Conservation (phyloP, 2,797 vertebrate genomes). For the Pampus argenteus region DNA sequence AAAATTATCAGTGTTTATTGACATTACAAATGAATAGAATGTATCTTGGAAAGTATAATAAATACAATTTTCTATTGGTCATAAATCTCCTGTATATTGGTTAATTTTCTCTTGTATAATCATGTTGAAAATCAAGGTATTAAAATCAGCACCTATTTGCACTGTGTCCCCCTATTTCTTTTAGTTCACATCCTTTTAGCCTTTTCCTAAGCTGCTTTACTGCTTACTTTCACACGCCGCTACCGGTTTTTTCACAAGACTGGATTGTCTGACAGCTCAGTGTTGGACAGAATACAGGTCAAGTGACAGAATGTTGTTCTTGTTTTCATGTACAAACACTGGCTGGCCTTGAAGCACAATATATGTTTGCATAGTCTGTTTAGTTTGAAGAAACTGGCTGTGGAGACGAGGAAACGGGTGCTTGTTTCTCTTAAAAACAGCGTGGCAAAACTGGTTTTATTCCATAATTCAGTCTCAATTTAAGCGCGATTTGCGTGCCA, state of each 20-base stretch:
- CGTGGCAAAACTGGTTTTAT: not conserved
- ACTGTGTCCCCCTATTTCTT: slow-evolving; percentile 74
- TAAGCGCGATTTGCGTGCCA: too few relatives aligned
- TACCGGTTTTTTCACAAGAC: slow-evolving; percentile 8
- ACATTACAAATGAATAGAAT: slow-evolving; percentile 86
- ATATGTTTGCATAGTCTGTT: slow-evolving; percentile 32
- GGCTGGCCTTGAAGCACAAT: slow-evolving; percentile 40
- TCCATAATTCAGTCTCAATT: not conserved
- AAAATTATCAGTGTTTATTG: slow-evolving; percentile 85
- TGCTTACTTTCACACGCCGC: not conserved
- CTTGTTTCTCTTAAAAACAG: slow-evolving; percentile 23
- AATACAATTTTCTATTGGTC: slow-evolving; percentile 87
- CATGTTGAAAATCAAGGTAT: slow-evolving; percentile 85
- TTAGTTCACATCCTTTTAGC: slow-evolving; percentile 18
- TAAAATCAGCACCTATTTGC: slow-evolving; percentile 81
- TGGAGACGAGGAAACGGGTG: slow-evolving; percentile 5
- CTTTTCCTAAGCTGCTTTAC: slow-evolving; percentile 4
- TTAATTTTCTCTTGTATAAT: slow-evolving; percentile 86
- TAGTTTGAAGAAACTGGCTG: slow-evolving; percentile 13
- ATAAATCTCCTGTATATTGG: slow-evolving; percentile 86
- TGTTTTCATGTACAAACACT: slow-evolving; percentile 52
- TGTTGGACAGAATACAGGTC: slow-evolving; percentile 27
- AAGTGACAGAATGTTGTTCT: slow-evolving; percentile 36
- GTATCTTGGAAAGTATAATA: slow-evolving; percentile 89
- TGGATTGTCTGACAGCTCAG: slow-evolving; percentile 30